Evolutionary conservation across 1,140 invertebrate species (phyloP), one percentile per base, ranked within the genome.

Genomic region (Chrysoperla carnea): DNA sequence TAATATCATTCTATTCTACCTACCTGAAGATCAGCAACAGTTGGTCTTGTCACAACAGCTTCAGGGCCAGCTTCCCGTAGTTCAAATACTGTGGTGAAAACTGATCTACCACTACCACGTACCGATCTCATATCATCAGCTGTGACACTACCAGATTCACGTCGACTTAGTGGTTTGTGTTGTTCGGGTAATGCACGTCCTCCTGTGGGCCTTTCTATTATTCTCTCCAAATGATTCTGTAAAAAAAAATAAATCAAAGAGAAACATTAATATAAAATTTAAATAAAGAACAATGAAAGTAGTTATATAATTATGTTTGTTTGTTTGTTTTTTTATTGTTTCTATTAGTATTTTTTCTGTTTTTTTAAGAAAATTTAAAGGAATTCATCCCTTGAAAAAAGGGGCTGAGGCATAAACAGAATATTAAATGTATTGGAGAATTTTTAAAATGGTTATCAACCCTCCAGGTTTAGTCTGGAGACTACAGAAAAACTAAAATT

Each of bases 41-140:
- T 70, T 5, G 70, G 72, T 44, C 68, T 62, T 39, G 68, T 72
- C 6, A 73, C 63, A 29, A 66, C 56, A 8, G 67, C 69, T 48
- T 70, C 68, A 44, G 64, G 60, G 6, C 68, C 73, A 6, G 66
- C 64, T 36, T 69, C 69, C 44, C 68, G 44, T 52, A 89, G 64
- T 56, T 89, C 84, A 58, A 88, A 90, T 1, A 84, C 68, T 12
- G 81, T 78, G 11, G 81, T 83, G 55, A 89, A 89, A 1, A 74
- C 75, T 57, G 67, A 55, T 42, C 58, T 46, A 40, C 49, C 52
- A 55, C 68, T 73, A 50, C 77, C 75, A 51, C 75, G 68, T 52
- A 76, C 67, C 44, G 70, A 65, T 28, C 76, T 64, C 41, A 76
- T 79, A 50, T 80, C 77, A 51, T 76, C 72, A 47, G 76, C 70